Base-by-base conservation (phyloP, 2,113 vertebrate genomes). In the Nycticryphes semicollaris region DNA sequence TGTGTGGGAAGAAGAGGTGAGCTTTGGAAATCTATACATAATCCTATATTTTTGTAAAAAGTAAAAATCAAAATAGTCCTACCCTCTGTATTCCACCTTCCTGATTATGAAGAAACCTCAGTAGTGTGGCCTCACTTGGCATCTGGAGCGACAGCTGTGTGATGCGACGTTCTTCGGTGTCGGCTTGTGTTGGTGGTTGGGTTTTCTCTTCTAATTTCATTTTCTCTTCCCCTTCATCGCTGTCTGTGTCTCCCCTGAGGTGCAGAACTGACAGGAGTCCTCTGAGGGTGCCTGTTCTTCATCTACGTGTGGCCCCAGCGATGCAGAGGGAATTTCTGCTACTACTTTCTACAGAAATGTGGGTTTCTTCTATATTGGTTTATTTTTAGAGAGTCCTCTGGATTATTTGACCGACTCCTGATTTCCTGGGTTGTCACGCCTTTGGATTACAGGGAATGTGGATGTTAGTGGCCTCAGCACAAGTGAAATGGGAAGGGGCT, bases 1-100 rank as follows among this genome's bases (percentile, higher is more conserved):
- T 62, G 50, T 41, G 19, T 41, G 93, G 73, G 45, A 68, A 72
- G 81, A 75, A 53, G 66, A 94, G 94, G 82, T 94, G 94, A 88
- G 70, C 70, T 75, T 43, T 50, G 75, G 67, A 41, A 9, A 16
- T 41, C 66, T 64, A 45, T 62, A 45, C 8, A 33, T 64, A 20
- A 39, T 51, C 73, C 30, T 84, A 62, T 25, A 59, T 57, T 77
- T 81, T 43, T 79, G 33, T 35, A 19, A 54, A 24, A 57, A 81
- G 45, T 27, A 45, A 83, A 89, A 78, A 51, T 39, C 15, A 0
- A 3, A 64, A 15, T 59, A 47, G 33, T 91, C 13, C 3, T 68
- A 56, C 9, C 25, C 6, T 2, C 63, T 45, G 0, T 53, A 25
- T 74, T 48, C 54, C 33, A n/a, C 31, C 16, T 54, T 35, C 31